Evolutionary conservation across 2,888 invertebrate species (phyloP), one percentile per base, ranked within the genome.

Genomic region (Microdon myrmicae): DNA sequence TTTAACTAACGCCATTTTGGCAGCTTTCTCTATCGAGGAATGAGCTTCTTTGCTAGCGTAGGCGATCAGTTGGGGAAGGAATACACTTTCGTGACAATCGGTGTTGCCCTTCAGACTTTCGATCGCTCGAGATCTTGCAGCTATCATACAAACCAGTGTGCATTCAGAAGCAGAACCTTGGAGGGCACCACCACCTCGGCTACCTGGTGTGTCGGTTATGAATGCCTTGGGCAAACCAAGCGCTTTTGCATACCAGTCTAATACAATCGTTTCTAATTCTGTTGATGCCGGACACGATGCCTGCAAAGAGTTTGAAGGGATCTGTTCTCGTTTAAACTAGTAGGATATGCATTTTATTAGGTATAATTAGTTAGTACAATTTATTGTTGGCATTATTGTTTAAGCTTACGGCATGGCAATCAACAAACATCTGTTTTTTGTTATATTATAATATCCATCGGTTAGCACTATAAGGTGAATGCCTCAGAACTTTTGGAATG

Each of bases 151-250:
- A 5, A 92, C 90, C 3, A 93, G 79, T 6, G 91, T 87, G 74
- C 90, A 90, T 74, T 93, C 93, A 38, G 91, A 91, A 2, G 92
- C 92, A 0, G 92, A 91, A 0, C 90, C 88, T 81, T 91, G 90
- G 26, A 92, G 86, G 0, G 90, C 90, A 3, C 92, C 93, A 4
- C 92, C 92, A 3, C 91, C 90, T 7, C 83, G 81, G 68, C 79
- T 77, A 37, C 75, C 77, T 0, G 78, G 76, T 14, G 72, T 64
- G 73, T 79, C 74, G 71, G 82, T 69, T 71, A 80, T 53, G 74
- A 93, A 93, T 17, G 84, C 85, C 51, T 83, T 80, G 0, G 93
- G 92, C 3, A 93, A 82, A 28, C 87, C 87, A 41, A 93, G 85
- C 1, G 87, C 87, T 75, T 85, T 86, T 29, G 89, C 91, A 68